Conservation (phyloP, 2,888 invertebrate genomes). For the Latheticus oryzae region DNA sequence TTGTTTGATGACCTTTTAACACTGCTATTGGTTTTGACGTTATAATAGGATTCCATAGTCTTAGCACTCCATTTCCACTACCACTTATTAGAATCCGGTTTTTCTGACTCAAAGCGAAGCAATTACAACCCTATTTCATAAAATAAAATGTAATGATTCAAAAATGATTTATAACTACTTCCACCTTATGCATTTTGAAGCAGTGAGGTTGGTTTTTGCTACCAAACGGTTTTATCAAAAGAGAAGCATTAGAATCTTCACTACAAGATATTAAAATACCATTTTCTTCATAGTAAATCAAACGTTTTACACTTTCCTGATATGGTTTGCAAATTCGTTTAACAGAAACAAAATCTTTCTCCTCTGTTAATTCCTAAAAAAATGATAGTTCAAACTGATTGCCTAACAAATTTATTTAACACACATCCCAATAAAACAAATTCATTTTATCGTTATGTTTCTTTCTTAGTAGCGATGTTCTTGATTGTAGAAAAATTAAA, state of each 20-base stretch:
- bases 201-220: conserved; percentile 68
- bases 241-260: conserved; percentile 67
- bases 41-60: conserved; percentile 70
- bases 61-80: conserved; percentile 68
- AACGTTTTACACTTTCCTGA: conserved; percentile 66
- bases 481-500: conserved; percentile 69
- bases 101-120: conserved; percentile 68
- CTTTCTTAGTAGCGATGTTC: conserved; percentile 66
- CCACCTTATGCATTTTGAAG: conserved; percentile 69
- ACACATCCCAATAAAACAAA: conserved; percentile 73
- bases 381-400: conserved; percentile 47
- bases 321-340: conserved; percentile 66
- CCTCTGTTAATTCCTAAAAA: conserved; percentile 67
- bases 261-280: conserved; percentile 70
- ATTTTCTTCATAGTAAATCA: conserved; percentile 66
- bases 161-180: conserved; percentile 11
- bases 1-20: conserved; percentile 60
- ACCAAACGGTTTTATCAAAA: conserved; percentile 66
- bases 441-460: conserved; percentile 69
- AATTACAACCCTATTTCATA: conserved; percentile 69
- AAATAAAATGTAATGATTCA: conserved; percentile 29
- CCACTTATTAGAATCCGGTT: conserved; percentile 70
- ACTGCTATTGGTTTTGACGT: conserved; percentile 61
- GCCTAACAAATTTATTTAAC: conserved; percentile 16
- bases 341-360: conserved; percentile 67